These are phyloP conservation scores for Bombylius discolor DNA, from an alignment of 2,888 invertebrate species.

Conservation along the genomic window DNA sequence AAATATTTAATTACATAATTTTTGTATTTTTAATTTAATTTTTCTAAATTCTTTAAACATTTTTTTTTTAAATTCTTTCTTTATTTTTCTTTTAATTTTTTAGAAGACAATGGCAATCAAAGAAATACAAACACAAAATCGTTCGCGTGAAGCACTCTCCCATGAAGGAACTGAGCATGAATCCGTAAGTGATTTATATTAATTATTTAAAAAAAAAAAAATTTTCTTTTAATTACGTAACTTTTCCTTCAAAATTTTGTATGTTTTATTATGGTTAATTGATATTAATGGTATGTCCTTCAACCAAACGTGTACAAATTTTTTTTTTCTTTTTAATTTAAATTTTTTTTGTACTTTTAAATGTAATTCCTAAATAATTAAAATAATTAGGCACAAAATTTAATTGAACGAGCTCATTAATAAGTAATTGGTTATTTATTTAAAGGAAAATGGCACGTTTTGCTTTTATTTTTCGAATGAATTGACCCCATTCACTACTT, in stretches of 20 bases:
- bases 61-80: background rate
- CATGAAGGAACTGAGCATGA: constrained; percentile 66
- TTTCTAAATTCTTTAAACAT: background rate
- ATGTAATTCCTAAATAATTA: too few species aligned
- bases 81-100: background rate
- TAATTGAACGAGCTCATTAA: too few species aligned
- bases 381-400: too few species aligned
- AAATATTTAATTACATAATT: background rate
- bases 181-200: constrained; percentile 44
- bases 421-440: too few species aligned
- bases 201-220: too few species aligned
- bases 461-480: too few species aligned
- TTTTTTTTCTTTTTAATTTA: too few species aligned
- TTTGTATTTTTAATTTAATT: background rate
- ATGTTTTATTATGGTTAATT: too few species aligned
- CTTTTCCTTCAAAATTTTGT: background rate
- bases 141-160: constrained; percentile 57
- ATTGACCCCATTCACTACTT: too few species aligned
- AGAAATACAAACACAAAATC: constrained; percentile 37
- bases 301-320: background rate
- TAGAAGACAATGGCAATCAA: constrained; percentile 10
- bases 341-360: too few species aligned
- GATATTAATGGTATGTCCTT: background rate
- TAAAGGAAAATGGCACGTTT: too few species aligned
- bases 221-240: background rate